Evolutionary conservation across 2,113 vertebrate genomes (phyloP).

Genomic region (Catharus fuscescens): DNA sequence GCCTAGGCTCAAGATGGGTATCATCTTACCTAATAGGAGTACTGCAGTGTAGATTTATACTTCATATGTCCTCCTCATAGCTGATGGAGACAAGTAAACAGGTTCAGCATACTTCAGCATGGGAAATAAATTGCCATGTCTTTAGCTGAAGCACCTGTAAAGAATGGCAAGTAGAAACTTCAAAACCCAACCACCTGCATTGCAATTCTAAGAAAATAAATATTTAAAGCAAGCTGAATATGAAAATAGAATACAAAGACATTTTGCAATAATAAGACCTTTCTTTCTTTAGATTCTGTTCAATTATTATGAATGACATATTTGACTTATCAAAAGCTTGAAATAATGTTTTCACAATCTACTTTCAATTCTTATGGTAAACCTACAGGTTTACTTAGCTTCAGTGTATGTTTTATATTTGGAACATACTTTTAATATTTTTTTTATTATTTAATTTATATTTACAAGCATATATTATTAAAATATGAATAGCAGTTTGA

Average conservation of each 20-base stretch:
- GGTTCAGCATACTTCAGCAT: neutral
- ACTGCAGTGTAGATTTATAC: neutral
- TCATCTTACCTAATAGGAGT: neutral
- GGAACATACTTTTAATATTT: constrained; percentile 7
- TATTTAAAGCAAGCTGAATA: neutral
- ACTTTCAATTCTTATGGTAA: constrained; percentile 40
- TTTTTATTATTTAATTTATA: constrained; percentile 8
- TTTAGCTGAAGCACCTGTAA: neutral
- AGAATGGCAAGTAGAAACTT: neutral
- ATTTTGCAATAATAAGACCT: neutral
- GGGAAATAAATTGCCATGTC: neutral
- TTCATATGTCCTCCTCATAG: neutral
- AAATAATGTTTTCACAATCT: constrained; percentile 3
- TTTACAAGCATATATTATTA: neutral
- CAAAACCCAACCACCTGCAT: neutral
- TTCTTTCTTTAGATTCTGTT: neutral
- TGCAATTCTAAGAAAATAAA: neutral
- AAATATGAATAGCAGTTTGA: neutral
- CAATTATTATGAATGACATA: neutral
- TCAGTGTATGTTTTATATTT: constrained; percentile 17
- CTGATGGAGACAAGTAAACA: neutral
- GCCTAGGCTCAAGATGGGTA: neutral
- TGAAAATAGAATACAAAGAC: neutral
- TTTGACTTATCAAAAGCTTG: constrained; percentile 37
- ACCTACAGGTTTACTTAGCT: constrained; percentile 10